These are phyloP conservation scores for Phytoseiulus persimilis DNA, from an alignment of 2,888 invertebrate genomes.

Conservation along the genomic window DNA sequence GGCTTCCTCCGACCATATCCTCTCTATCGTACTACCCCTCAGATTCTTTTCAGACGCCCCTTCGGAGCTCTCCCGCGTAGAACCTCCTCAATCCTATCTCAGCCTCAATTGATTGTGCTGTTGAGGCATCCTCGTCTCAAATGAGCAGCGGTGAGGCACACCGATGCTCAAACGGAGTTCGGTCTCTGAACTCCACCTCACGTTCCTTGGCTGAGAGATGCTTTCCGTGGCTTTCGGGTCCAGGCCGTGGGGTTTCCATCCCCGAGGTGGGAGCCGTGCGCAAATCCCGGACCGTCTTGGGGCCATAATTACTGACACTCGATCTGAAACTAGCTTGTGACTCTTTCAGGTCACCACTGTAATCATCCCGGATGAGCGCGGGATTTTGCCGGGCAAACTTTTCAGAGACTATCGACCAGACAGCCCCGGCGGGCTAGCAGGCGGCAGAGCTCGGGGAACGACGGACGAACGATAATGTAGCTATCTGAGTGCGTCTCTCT, in stretches of 20 bases:
- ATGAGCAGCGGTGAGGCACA: too few species aligned
- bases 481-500: background rate
- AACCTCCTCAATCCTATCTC: background rate
- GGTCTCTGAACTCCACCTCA: too few species aligned
- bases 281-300: too few species aligned
- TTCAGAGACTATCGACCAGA: background rate
- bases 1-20: background rate
- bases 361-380: background rate
- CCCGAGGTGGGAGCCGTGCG: too few species aligned
- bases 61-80: background rate
- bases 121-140: too few species aligned
- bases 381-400: background rate
- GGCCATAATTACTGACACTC: too few species aligned
- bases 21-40: background rate
- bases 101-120: background rate
- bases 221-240: too few species aligned
- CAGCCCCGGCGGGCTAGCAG: background rate
- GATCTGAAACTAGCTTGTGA: background rate
- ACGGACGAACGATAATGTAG: background rate
- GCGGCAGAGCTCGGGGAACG: background rate
- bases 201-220: too few species aligned
- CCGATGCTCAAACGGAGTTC: too few species aligned
- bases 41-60: background rate
- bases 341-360: background rate
- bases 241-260: too few species aligned